These are phyloP conservation scores for Gallinago solitaria DNA, from an alignment of 2,797 vertebrate species.

Conservation along the genomic window DNA sequence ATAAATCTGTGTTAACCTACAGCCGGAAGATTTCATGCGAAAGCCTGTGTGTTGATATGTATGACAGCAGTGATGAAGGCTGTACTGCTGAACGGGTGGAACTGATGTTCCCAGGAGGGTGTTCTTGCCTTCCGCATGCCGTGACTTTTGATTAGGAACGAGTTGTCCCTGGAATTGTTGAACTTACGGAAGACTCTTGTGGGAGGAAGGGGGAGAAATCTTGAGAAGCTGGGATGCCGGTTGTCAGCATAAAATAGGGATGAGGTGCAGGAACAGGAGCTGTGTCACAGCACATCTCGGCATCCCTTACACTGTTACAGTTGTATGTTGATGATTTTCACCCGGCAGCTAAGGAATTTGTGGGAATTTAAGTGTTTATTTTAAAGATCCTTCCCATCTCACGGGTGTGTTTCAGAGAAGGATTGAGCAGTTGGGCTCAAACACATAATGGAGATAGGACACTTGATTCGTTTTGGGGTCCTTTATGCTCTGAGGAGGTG, in stretches of 20 bases:
- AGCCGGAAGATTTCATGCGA: rapidly evolving
- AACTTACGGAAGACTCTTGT: background rate
- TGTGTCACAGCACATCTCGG: background rate
- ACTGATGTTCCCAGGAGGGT: background rate
- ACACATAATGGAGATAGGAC: rapidly evolving
- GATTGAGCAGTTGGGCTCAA: background rate
- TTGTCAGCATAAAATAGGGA: background rate
- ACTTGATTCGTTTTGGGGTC: background rate
- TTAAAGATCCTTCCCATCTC: background rate
- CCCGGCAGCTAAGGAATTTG: background rate
- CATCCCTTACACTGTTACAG: background rate
- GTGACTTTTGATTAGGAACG: background rate
- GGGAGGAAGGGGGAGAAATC: no score
- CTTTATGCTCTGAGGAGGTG: background rate
- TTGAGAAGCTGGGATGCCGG: background rate
- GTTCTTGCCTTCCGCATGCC: background rate
- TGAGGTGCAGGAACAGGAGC: background rate
- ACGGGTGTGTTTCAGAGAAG: background rate
- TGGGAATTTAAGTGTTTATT: background rate
- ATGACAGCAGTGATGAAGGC: background rate
- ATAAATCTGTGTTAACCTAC: background rate
- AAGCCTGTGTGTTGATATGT: rapidly evolving
- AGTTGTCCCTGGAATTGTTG: background rate
- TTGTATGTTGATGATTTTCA: background rate
- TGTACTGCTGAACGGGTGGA: background rate